Base-by-base conservation (phyloP, 1,140 invertebrate species). In the Brevipalpus yothersi region DNA sequence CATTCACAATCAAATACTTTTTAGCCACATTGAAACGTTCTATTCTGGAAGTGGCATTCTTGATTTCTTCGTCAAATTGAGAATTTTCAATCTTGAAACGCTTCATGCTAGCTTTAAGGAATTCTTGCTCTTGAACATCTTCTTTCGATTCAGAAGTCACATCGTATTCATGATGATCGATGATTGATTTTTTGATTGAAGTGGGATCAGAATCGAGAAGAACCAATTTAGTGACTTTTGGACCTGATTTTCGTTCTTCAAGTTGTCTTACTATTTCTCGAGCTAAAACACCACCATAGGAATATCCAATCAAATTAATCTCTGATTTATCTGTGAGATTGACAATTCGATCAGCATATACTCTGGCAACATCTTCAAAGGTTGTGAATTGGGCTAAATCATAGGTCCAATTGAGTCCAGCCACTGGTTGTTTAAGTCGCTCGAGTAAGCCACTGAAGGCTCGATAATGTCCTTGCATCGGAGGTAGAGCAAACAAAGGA, bases 201-300 rank as follows among this genome's bases (percentile, higher is more conserved):
- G 78, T 78, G 4, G 89, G 85, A 41, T 75, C 73, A 13, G 75
- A 72, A 4, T 79, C 73, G 62, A 82, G 83, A 74, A 94, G 90
- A 42, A 95, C 69, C 57, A 81, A 82, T 21, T 94, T 75, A 0
- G 79, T 80, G 4, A 83, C 83, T 21, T 81, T 79, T 1, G 85
- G 86, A 72, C 95, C 92, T 59, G 87, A 82, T 54, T 55, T 40
- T 9, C 58, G 69, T 68, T 60, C 61, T 69, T 95, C 86, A 23
- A 94, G 69, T 66, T 85, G 80, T 10, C 82, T 65, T 2, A 82
- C 83, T 80, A 97, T 93, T 74, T 95, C 92, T 68, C 91, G 86
- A 9, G 84, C 89, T 12, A 96, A 80, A 60, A 82, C 79, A 9
- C 84, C 82, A 54, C 93, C 93, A 71, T 86, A 96, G 0, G 92